A percentile compares a stretch with the other conserved stretches of the same genome.
Evolutionary conservation across 1,140 invertebrate species (phyloP).

Genomic region (Brachionus angularis): DNA sequence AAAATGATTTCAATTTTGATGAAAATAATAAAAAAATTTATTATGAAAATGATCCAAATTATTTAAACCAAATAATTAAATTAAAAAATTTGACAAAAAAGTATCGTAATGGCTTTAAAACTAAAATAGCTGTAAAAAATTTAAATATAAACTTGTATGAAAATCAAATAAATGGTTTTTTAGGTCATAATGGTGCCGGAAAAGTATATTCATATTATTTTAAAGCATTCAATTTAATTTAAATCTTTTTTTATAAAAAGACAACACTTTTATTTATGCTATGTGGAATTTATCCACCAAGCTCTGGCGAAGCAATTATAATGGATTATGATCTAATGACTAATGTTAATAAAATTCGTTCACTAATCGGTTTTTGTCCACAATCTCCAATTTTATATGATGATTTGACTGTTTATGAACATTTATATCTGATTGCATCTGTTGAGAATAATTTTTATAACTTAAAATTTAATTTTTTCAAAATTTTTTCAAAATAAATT

Average conservation of each 20-base stretch:
- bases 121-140: constrained; percentile 51
- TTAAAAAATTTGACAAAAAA: not conserved
- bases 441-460: constrained; percentile 45
- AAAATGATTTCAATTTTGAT: too few relatives aligned
- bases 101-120: constrained; percentile 16
- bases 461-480: too few relatives aligned
- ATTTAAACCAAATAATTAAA: too few relatives aligned
- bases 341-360: constrained; percentile 61
- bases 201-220: constrained; percentile 48
- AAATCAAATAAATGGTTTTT: constrained; percentile 52
- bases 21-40: too few relatives aligned
- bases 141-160: constrained; percentile 57
- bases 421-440: constrained; percentile 76
- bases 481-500: too few relatives aligned
- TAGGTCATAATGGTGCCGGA: constrained; percentile 69
- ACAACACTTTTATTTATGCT: constrained; percentile 34
- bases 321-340: constrained; percentile 66
- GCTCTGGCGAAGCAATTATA: constrained; percentile 66
- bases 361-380: constrained; percentile 76
- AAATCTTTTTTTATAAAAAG: not conserved
- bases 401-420: constrained; percentile 81
- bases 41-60: too few relatives aligned
- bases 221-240: not conserved
- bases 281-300: constrained; percentile 66
- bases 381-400: constrained; percentile 90